Conservation (phyloP, 35 echinoderm and acorn worm species). For the Ophioderma brevispina region DNA sequence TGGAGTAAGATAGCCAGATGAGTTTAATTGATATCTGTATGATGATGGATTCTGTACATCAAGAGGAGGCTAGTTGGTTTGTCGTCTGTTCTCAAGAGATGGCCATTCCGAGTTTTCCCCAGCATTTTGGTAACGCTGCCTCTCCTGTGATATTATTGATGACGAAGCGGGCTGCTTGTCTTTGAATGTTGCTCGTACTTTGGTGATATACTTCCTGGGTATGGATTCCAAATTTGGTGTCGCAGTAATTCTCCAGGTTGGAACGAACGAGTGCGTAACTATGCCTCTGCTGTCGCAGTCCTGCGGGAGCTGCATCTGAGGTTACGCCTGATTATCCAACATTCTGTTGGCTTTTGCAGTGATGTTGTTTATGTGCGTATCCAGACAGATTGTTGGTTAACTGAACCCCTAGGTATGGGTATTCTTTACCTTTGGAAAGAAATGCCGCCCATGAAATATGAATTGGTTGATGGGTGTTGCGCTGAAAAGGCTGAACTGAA, state of each 20-base stretch:
- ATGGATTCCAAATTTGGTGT: conserved; percentile 33
- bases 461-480: background rate
- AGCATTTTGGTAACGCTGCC: conserved; percentile 38
- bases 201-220: conserved; percentile 15
- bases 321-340: background rate
- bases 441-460: background rate
- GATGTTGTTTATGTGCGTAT: background rate
- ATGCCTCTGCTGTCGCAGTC: conserved; percentile 15
- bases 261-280: conserved; percentile 32
- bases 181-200: too few relatives aligned
- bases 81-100: conserved; percentile 14
- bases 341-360: too few relatives aligned
- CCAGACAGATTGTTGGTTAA: conserved; percentile 17
- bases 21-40: background rate
- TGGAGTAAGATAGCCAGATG: conserved; percentile 8
- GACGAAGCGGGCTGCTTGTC: too few relatives aligned
- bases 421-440: conserved; percentile 1
- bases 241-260: conserved; percentile 40
- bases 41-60: conserved; percentile 28
- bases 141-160: too few relatives aligned
- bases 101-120: conserved; percentile 12
- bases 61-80: background rate
- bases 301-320: background rate
- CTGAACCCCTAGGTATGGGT: conserved; percentile 1
- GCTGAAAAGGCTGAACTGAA: background rate